Conservation (phyloP, 1,140 invertebrate genomes). For the Pinna nobilis region DNA sequence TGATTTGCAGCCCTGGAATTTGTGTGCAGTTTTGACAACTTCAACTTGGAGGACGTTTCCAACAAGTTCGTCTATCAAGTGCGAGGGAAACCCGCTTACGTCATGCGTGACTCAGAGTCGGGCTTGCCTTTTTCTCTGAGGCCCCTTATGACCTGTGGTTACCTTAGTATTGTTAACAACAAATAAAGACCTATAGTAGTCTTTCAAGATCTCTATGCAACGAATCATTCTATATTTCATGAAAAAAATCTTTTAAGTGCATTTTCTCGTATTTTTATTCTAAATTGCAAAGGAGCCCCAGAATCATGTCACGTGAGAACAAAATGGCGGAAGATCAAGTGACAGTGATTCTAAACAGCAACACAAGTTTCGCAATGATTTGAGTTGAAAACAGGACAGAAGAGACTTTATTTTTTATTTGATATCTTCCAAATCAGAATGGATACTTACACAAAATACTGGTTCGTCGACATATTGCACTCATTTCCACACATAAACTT, state of each 20-base stretch:
- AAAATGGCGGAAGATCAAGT: constrained; percentile 28
- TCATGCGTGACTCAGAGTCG: constrained; percentile 51
- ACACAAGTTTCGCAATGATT: not conserved
- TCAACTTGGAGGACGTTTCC: constrained; percentile 8
- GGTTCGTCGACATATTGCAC: constrained; percentile 88
- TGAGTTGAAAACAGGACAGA: not conserved
- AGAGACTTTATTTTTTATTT: not conserved
- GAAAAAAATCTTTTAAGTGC: not conserved
- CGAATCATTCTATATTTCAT: not conserved
- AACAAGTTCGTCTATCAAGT: constrained; percentile 6
- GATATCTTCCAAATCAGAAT: not conserved
- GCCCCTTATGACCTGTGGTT: not conserved
- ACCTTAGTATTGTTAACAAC: not conserved
- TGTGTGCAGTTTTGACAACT: constrained; percentile 8
- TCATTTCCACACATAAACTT: constrained; percentile 82
- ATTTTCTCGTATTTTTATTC: not conserved
- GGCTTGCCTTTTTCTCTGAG: constrained; percentile 38
- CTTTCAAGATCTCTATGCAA: not conserved
- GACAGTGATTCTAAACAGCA: not conserved
- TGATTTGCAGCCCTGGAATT: constrained; percentile 4
- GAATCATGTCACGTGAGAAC: constrained; percentile 27
- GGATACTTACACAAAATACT: constrained; percentile 34
- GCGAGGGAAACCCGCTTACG: constrained; percentile 62
- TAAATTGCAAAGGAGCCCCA: not conserved
- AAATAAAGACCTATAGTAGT: not conserved